phyloP scores from a whole-genome alignment of 2,797 vertebrate genomes.

The Lerista edwardsae region DNA sequence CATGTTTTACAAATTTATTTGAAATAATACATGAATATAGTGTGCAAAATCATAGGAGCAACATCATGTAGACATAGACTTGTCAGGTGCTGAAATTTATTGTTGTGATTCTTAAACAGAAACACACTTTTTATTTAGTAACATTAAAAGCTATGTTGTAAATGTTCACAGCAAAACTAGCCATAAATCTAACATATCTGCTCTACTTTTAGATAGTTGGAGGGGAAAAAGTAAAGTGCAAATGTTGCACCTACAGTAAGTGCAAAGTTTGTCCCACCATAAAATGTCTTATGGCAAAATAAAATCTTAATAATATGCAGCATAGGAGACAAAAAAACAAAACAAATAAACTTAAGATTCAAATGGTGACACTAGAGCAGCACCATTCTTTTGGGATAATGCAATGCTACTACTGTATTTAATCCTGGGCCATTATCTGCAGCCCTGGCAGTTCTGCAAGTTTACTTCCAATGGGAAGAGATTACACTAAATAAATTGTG shows the following conservation, averaged over 20 bases:
- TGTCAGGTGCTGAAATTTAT: slow-evolving; percentile 82
- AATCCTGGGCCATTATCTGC: slow-evolving; percentile 46
- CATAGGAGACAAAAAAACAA: slow-evolving; percentile 76
- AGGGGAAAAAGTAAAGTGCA: slow-evolving; percentile 94
- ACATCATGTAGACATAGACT: slow-evolving; percentile 77
- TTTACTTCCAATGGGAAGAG: slow-evolving; percentile 46
- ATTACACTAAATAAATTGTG: neutral
- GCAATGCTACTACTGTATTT: slow-evolving; percentile 64
- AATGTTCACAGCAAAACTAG: slow-evolving; percentile 77
- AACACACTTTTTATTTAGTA: slow-evolving; percentile 76
- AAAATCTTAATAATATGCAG: slow-evolving; percentile 74
- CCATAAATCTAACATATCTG: slow-evolving; percentile 69
- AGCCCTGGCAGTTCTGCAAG: slow-evolving; percentile 46
- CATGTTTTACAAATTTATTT: slow-evolving; percentile 90
- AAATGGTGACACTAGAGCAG: slow-evolving; percentile 74
- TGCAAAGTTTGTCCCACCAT: slow-evolving; percentile 86
- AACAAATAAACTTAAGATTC: slow-evolving; percentile 67
- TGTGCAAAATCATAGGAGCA: slow-evolving; percentile 96
- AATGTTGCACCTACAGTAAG: slow-evolving; percentile 83
- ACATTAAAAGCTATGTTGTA: slow-evolving; percentile 79
- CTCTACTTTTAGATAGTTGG: slow-evolving; percentile 77
- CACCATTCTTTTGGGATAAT: slow-evolving; percentile 75
- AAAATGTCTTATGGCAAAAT: slow-evolving; percentile 76
- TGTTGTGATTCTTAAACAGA: slow-evolving; percentile 80
- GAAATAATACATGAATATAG: slow-evolving; percentile 98